Percentiles rank a stretch among this genome's conserved stretches.
Conservation (phyloP, 2,888 invertebrate species). For the Brachycybe producta region DNA sequence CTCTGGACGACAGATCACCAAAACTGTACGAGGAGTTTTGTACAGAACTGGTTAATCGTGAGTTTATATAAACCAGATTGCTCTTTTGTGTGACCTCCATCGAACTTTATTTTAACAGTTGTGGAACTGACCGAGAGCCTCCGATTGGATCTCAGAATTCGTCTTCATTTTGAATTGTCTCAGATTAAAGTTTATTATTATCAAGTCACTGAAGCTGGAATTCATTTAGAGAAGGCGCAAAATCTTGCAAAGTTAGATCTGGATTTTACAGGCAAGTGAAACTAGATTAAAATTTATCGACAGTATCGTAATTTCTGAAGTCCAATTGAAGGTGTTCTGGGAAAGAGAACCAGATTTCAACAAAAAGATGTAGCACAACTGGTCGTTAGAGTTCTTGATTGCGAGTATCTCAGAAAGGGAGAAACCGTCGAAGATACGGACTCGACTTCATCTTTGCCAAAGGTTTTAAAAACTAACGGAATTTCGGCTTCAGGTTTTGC, state of each 20-base stretch:
- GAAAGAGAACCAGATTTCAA: conserved; percentile 83
- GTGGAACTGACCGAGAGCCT: background rate
- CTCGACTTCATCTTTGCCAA: too few species aligned
- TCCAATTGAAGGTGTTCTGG: conserved; percentile 51
- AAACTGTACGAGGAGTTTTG: conserved; percentile 28
- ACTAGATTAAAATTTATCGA: background rate
- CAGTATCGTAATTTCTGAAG: background rate
- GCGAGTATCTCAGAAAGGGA: too few species aligned
- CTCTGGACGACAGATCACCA: conserved; percentile 59
- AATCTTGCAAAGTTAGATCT: conserved; percentile 51
- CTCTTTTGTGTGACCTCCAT: background rate
- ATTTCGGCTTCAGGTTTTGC: too few species aligned
- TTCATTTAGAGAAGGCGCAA: conserved; percentile 50
- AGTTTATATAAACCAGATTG: background rate
- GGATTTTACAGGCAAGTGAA: conserved; percentile 48
- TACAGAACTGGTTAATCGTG: background rate
- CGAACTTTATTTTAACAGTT: background rate
- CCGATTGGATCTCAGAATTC: conserved; percentile 26
- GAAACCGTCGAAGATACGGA: too few species aligned
- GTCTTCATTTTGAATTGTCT: conserved; percentile 45
- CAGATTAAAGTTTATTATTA: conserved; percentile 60
- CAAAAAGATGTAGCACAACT: conserved; percentile 68
- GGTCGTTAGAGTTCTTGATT: conserved; percentile 55
- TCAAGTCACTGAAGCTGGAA: conserved; percentile 54
- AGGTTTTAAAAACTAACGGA: too few species aligned